Evolutionary conservation across 1,140 invertebrate genomes (phyloP).

Genomic region (Cydia amplana): DNA sequence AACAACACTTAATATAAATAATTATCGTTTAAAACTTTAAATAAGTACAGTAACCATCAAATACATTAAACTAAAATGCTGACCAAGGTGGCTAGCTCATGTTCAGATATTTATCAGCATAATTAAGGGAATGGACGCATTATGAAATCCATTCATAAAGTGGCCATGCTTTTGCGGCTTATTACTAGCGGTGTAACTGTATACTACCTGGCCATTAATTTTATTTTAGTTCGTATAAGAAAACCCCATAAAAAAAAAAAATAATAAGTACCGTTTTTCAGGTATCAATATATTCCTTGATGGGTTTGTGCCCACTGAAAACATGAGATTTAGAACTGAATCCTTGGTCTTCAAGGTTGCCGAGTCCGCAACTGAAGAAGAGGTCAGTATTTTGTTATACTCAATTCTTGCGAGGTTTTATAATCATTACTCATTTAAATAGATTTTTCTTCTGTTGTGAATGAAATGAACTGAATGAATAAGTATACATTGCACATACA

Average conservation of each 20-base stretch:
- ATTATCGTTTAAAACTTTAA: neutral
- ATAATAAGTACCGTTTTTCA: slow-evolving; percentile 51
- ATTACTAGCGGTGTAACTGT: no score
- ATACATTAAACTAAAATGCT: no score
- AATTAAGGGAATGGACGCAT: no score
- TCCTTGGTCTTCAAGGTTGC: slow-evolving; percentile 99
- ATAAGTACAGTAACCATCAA: neutral
- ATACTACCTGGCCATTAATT: no score
- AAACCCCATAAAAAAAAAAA: neutral
- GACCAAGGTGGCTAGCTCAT: no score
- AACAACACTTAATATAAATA: neutral
- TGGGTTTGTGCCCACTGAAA: slow-evolving; percentile 99
- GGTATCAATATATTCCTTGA: slow-evolving; percentile 99
- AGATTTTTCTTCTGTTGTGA: neutral
- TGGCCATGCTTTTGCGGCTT: no score
- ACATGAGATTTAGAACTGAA: slow-evolving; percentile 98
- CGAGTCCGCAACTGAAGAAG: slow-evolving; percentile 98
- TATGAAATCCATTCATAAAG: no score
- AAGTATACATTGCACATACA: no score
- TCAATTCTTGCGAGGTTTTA: neutral
- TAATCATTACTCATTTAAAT: neutral
- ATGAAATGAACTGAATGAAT: no score
- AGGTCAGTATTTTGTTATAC: slow-evolving; percentile 80
- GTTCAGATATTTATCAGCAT: neutral
- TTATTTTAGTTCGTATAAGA: no score